Conservation (phyloP, 2,888 invertebrate species). For the Cantharis flavilabris region DNA sequence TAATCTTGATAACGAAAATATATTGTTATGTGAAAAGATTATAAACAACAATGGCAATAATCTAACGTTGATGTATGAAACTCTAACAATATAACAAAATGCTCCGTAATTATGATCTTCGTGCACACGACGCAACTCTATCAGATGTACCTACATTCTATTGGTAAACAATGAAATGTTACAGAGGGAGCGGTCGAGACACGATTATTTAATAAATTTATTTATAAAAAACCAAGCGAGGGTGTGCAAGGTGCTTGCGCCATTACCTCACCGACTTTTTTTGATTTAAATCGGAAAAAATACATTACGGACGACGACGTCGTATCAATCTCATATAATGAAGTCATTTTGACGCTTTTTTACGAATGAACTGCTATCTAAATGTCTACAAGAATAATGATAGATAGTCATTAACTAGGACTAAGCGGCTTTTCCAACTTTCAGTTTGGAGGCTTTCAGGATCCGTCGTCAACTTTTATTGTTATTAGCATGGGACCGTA, state of each 20-base stretch:
- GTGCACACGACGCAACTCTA: conserved; percentile 25
- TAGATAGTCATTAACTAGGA: conserved; percentile 26
- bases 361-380: conserved; percentile 23
- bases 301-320: conserved; percentile 10
- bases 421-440: conserved; percentile 19
- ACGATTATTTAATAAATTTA: conserved; percentile 14
- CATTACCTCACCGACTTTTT: not conserved
- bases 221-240: not conserved
- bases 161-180: conserved; percentile 28
- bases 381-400: conserved; percentile 28
- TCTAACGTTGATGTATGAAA: not conserved
- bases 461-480: conserved; percentile 20
- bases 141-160: conserved; percentile 26
- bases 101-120: not conserved
- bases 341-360: conserved; percentile 22
- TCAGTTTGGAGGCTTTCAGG: conserved; percentile 5
- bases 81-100: not conserved
- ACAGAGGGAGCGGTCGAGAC: conserved; percentile 20
- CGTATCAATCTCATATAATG: conserved; percentile 22
- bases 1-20: not conserved
- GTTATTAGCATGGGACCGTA: conserved; percentile 26
- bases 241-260: not conserved
- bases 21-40: not conserved
- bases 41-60: not conserved
- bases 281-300: conserved; percentile 2